Conservation (phyloP, 2,113 vertebrate genomes). For the Xiphias gladius region DNA sequence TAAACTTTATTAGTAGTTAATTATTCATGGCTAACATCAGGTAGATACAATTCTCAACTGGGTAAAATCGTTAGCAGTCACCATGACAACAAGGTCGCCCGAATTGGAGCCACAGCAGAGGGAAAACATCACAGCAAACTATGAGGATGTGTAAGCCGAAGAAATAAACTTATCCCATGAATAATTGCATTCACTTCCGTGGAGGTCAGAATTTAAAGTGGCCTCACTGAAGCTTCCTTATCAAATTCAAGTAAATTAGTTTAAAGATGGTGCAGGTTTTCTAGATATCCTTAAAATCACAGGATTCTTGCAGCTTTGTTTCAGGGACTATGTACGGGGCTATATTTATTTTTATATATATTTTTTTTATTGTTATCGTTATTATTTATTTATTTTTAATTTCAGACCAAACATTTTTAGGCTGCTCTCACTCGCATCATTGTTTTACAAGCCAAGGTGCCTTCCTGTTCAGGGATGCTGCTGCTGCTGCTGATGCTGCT, state of each 20-base stretch:
- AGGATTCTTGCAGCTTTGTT: too few relatives aligned
- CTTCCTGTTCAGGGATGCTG: constrained; percentile 4
- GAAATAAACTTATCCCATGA: not conserved
- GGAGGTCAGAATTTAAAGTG: constrained; percentile 10
- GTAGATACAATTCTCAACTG: not conserved
- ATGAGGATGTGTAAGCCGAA: too few relatives aligned
- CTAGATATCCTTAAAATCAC: not conserved
- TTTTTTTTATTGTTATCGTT: too few relatives aligned
- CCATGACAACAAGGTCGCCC: not conserved
- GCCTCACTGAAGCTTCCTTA: not conserved
- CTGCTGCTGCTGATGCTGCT: too few relatives aligned
- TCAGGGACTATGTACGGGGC: too few relatives aligned
- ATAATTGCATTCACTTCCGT: not conserved
- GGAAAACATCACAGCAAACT: too few relatives aligned
- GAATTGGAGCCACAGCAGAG: not conserved
- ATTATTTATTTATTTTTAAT: too few relatives aligned
- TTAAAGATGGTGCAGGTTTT: not conserved
- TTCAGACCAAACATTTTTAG: not conserved
- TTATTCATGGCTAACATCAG: not conserved
- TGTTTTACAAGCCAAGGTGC: constrained; percentile 10
- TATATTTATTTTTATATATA: too few relatives aligned
- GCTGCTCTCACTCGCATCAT: constrained; percentile 10
- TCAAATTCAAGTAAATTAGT: not conserved
- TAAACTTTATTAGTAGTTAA: not conserved
- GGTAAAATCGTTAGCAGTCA: not conserved